Conservation (phyloP, 2,113 vertebrate genomes). For the Natator depressus region DNA sequence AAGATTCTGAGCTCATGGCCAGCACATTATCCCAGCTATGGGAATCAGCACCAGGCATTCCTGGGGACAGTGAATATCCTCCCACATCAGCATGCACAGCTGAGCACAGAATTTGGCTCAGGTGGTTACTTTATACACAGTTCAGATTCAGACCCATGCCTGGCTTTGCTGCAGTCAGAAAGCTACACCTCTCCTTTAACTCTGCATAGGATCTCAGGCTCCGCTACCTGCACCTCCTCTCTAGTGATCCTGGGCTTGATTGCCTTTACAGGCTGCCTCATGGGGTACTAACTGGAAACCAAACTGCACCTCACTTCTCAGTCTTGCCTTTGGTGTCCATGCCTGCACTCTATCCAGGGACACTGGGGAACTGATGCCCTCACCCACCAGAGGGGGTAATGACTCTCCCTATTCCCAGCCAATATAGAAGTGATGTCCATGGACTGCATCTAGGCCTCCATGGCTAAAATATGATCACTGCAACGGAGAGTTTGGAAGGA, state of each 20-base stretch:
- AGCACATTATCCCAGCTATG: neutral
- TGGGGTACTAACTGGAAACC: rapidly evolving
- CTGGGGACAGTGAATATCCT: neutral
- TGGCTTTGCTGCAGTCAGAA: neutral
- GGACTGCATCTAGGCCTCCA: rapidly evolving
- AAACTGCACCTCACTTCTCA: neutral
- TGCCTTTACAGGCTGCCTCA: rapidly evolving
- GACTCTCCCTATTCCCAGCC: neutral
- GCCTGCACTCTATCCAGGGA: too few relatives aligned
- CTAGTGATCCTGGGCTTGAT: neutral
- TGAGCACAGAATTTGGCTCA: neutral
- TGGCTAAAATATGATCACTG: neutral
- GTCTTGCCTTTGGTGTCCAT: too few relatives aligned
- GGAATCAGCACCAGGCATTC: rapidly evolving
- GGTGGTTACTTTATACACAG: neutral
- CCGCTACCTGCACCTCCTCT: neutral
- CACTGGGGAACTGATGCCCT: neutral
- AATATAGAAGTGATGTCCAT: too few relatives aligned
- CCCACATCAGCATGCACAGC: neutral
- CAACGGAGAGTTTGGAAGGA: neutral
- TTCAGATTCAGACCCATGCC: neutral
- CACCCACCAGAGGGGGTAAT: neutral
- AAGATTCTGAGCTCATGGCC: neutral
- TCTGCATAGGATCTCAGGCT: neutral
- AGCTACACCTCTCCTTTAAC: neutral